Percentiles rank a stretch among this genome's conserved stretches.
These are phyloP conservation scores for Egretta garzetta DNA, from an alignment of 2,113 vertebrate species.

Conservation along the genomic window DNA sequence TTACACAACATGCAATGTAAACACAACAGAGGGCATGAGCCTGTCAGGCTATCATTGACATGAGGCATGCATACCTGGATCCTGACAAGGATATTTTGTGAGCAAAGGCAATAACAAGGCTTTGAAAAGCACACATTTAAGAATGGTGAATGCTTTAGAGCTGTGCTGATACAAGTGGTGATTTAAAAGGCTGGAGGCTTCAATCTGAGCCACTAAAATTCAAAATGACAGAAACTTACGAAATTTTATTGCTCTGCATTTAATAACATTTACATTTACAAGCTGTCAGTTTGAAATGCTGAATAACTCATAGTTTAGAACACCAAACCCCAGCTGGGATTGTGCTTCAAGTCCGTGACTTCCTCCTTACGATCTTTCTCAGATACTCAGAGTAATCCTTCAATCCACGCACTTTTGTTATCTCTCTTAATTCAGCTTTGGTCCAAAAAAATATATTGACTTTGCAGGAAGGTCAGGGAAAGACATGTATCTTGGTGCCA, in stretches of 20 bases:
- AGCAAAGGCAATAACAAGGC: slow-evolving; percentile 47
- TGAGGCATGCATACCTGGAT: slow-evolving; percentile 53
- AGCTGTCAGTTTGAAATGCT: slow-evolving; percentile 76
- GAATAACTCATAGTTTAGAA: slow-evolving; percentile 62
- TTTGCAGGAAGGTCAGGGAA: slow-evolving; percentile 56
- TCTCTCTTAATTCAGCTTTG: slow-evolving; percentile 55
- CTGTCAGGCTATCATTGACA: slow-evolving; percentile 48
- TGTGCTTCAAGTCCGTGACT: slow-evolving; percentile 50
- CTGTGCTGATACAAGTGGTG: slow-evolving; percentile 66
- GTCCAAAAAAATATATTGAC: slow-evolving; percentile 53
- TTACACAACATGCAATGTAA: neutral
- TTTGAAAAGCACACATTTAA: slow-evolving; percentile 40
- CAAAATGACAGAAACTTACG: slow-evolving; percentile 79
- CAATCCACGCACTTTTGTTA: slow-evolving; percentile 42
- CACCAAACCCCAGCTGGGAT: slow-evolving; percentile 33
- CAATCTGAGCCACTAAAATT: slow-evolving; percentile 71
- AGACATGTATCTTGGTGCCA: slow-evolving; percentile 52
- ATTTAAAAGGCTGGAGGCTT: slow-evolving; percentile 75
- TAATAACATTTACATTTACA: slow-evolving; percentile 79
- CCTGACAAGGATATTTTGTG: slow-evolving; percentile 63
- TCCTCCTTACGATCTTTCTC: slow-evolving; percentile 52
- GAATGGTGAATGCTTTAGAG: slow-evolving; percentile 52
- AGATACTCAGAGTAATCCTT: slow-evolving; percentile 63
- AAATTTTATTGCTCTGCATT: slow-evolving; percentile 77
- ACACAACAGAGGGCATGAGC: slow-evolving; percentile 20